Base-by-base conservation (phyloP, 2,888 invertebrate species). In the Ectemnius cavifrons region DNA sequence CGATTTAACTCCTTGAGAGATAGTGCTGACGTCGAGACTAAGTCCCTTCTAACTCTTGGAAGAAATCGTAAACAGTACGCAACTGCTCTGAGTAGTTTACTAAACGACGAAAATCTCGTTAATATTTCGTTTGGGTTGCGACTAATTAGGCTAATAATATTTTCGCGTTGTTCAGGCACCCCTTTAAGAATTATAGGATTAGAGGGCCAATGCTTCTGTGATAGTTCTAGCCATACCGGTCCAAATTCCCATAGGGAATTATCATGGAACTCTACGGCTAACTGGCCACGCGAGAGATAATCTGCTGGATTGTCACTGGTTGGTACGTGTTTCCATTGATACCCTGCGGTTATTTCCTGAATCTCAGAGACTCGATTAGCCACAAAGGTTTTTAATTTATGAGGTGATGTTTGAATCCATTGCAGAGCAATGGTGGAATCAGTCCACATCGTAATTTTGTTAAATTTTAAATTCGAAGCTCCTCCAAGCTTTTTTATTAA, bases 311-410 rank as follows among this genome's bases (percentile, higher is more conserved):
- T 5, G 18, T 61, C 16, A 4, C 4, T 0, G 4, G 52, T 37
- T 0, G 47, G 23, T 0, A 70, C 64, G 13, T 67, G 67, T 2
- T 27, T 14, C 67, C 63, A 67, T 0, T 1, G 6, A 0, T 11
- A 0, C 0, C 0, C 0, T 6, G n/a, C 4, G 0, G 52, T 49
- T 2, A 14, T 5, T 2, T 49, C 0, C 2, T 67, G 72, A 13
- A 72, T 67, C 0, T 45, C 28, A 1, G 63, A 28, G 2, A 72
- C 28, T 0, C 67, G 58, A 56, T 73, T 63, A 0, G 56, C 56
- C 0, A 68, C 61, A 23, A 68, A 73, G 0, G 64, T 61, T 20
- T 52, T 63, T 8, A 28, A 18, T 5, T 18, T 14, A 4, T 1
- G 28, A 0, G 62, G 58, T 3, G 52, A 27, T 0, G n/a, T n/a